Percentiles rank a stretch among this genome's conserved stretches.
These are phyloP conservation scores for Aspidoscelis tigris DNA, from an alignment of 2,113 vertebrate species.

Conservation along the genomic window DNA sequence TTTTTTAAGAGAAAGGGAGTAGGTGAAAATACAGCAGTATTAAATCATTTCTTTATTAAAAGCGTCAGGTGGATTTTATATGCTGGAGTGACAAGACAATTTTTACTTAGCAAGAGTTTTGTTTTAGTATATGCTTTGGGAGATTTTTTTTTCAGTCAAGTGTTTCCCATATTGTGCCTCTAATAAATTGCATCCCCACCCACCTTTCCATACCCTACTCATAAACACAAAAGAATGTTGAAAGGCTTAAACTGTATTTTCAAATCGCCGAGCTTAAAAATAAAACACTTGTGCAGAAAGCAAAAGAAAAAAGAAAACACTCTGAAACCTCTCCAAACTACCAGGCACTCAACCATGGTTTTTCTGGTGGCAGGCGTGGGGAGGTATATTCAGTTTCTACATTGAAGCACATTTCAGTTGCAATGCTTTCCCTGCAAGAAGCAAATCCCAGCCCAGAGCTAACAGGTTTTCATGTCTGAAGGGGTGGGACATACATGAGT, in stretches of 20 bases:
- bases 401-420: constrained; percentile 23
- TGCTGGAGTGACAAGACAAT: not conserved
- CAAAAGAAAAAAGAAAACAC: not conserved
- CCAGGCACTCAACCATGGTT: no score
- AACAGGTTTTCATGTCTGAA: not conserved
- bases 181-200: not conserved
- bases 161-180: no score
- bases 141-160: not conserved
- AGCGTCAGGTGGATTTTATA: no score
- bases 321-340: not conserved
- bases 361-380: not conserved
- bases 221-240: not conserved
- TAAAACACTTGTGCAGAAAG: not conserved
- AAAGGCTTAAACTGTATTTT: not conserved
- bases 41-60: not conserved
- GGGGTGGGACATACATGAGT: not conserved
- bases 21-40: not conserved
- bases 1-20: not conserved
- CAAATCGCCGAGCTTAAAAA: no score
- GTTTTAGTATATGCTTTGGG: not conserved
- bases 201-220: no score
- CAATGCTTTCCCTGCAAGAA: not conserved
- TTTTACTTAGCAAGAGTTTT: not conserved
- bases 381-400: not conserved
- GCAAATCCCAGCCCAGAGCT: not conserved